phyloP scores from a whole-genome alignment of 2,797 vertebrate species.

The Anisognathus igniventris region DNA sequence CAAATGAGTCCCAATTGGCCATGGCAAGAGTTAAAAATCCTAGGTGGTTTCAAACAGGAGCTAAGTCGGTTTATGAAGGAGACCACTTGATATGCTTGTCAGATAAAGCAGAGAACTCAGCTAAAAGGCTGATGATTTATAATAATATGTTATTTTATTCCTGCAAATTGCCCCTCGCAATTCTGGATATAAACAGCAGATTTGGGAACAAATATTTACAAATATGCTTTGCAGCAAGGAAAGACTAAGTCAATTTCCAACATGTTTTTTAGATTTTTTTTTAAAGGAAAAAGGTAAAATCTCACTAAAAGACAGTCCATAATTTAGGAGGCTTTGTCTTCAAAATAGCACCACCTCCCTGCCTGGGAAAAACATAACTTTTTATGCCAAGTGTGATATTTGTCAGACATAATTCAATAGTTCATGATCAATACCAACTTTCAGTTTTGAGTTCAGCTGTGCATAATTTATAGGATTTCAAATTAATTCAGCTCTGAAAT shows the following conservation, averaged over 20 bases:
- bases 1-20: neutral
- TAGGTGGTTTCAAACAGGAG: neutral
- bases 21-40: slow-evolving; percentile 8
- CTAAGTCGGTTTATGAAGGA: neutral
- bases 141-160: neutral
- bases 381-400: neutral
- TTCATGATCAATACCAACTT: neutral
- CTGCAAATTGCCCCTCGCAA: neutral
- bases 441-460: neutral
- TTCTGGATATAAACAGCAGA: neutral
- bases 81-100: neutral
- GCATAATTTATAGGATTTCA: neutral
- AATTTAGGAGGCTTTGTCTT: neutral
- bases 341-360: neutral
- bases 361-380: neutral
- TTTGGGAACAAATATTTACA: neutral
- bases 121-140: slow-evolving; percentile 11
- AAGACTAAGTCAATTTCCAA: neutral
- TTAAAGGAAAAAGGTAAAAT: neutral
- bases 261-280: neutral
- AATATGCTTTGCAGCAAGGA: neutral
- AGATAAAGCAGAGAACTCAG: neutral
- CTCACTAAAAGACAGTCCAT: neutral
- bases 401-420: neutral
- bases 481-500: neutral